Evolutionary conservation across 2,888 invertebrate genomes (phyloP).

Genomic region (Meganola albula): DNA sequence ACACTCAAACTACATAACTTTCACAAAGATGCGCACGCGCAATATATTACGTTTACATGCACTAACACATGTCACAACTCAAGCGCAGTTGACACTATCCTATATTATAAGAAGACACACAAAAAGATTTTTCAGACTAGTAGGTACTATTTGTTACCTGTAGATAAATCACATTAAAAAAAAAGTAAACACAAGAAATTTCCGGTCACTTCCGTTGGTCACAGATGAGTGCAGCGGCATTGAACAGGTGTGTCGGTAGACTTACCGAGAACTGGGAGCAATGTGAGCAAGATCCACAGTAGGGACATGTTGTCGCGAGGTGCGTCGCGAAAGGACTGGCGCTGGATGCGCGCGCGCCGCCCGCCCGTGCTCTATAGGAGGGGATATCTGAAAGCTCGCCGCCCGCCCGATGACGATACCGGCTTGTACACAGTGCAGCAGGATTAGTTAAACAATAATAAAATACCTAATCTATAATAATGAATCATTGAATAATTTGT

Average conservation of each 20-base stretch:
- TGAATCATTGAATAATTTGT: background rate
- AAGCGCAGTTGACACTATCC: slow-evolving; percentile 15
- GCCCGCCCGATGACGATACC: slow-evolving; percentile 46
- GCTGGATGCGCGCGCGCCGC: slow-evolving; percentile 40
- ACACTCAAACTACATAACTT: slow-evolving; percentile 33
- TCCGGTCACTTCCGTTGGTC: slow-evolving; percentile 39
- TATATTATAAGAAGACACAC: slow-evolving; percentile 18
- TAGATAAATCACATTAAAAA: slow-evolving; percentile 13
- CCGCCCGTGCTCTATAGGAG: slow-evolving; percentile 40
- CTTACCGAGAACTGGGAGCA: slow-evolving; percentile 74
- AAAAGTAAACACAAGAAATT: slow-evolving; percentile 22
- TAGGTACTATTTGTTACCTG: slow-evolving; percentile 13
- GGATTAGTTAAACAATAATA: background rate
- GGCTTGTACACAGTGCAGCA: slow-evolving; percentile 14
- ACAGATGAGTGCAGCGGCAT: slow-evolving; percentile 28
- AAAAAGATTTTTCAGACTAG: slow-evolving; percentile 8
- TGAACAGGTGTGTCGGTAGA: slow-evolving; percentile 30
- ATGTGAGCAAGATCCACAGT: slow-evolving; percentile 67
- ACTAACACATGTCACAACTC: slow-evolving; percentile 40
- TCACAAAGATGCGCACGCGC: slow-evolving; percentile 37
- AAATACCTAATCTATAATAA: background rate
- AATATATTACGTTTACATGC: slow-evolving; percentile 21
- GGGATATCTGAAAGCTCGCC: slow-evolving; percentile 58
- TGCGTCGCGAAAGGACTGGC: slow-evolving; percentile 65
- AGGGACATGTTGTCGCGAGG: slow-evolving; percentile 71